Evolutionary conservation across 37 sponge, comb jelly and placozoan species (phyloP).

Genomic region (Beroe forskalii): DNA sequence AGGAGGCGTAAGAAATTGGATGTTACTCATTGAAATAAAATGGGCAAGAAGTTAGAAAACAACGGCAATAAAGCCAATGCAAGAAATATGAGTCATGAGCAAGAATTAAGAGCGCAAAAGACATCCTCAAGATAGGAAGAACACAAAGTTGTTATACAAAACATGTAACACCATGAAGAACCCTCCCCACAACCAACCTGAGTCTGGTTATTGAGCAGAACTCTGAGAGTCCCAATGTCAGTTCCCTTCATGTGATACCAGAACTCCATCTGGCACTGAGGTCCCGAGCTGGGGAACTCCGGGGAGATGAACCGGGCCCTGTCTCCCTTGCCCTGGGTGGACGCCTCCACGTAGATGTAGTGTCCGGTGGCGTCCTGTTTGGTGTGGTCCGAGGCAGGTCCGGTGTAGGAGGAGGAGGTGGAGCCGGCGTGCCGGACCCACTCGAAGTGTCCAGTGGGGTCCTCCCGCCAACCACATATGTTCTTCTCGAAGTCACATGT

Average conservation of each 20-base stretch:
- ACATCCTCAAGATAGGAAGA: no score
- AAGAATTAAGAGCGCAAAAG: no score
- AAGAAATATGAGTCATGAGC: no score
- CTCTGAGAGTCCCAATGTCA: conserved; percentile 60
- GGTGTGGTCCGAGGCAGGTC: conserved; percentile 66
- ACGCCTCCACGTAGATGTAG: conserved; percentile 68
- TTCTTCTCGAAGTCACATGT: conserved; percentile 64
- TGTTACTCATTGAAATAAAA: no score
- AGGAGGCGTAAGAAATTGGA: no score
- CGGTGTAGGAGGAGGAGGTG: conserved; percentile 41
- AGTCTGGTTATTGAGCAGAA: conserved; percentile 63
- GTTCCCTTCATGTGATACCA: conserved; percentile 64
- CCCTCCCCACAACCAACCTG: no score
- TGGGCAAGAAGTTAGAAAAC: no score
- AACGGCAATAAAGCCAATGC: no score
- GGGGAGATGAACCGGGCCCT: conserved; percentile 31
- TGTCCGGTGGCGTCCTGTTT: neutral
- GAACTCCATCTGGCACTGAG: conserved; percentile 67
- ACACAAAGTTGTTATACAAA: no score
- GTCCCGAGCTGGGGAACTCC: conserved; percentile 66
- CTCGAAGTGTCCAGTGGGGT: conserved; percentile 44
- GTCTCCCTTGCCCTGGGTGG: conserved; percentile 33
- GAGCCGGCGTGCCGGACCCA: conserved; percentile 62
- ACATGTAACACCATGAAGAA: no score
- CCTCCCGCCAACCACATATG: conserved; percentile 65